Evolutionary conservation across 2,113 vertebrate species (phyloP).

Genomic region (Microcebus tavaratra): DNA sequence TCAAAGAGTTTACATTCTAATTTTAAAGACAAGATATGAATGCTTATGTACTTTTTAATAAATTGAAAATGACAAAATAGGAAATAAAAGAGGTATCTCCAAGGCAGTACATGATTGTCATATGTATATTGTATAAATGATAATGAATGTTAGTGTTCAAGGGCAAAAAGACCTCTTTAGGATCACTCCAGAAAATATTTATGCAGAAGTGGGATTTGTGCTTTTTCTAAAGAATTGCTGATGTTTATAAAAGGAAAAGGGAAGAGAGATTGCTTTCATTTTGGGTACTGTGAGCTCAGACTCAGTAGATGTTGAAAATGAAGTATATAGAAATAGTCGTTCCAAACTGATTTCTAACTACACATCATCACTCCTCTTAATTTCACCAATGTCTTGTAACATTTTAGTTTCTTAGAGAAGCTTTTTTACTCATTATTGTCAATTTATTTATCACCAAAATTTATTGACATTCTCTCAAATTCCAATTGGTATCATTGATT

Average conservation of each 20-base stretch:
- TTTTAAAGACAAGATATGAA: not conserved
- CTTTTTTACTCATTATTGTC: not conserved
- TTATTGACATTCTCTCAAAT: not conserved
- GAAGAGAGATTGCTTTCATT: not conserved
- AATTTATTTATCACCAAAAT: not conserved
- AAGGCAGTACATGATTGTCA: not conserved
- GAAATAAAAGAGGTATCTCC: not conserved
- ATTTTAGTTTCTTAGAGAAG: not conserved
- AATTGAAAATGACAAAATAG: not conserved
- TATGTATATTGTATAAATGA: not conserved
- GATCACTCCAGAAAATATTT: not conserved
- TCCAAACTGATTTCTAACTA: not conserved
- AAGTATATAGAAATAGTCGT: not conserved
- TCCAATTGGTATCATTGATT: not conserved
- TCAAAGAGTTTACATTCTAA: slow-evolving; percentile 48
- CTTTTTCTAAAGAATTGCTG: not conserved
- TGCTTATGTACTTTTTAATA: not conserved
- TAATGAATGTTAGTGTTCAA: not conserved
- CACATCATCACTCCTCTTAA: not conserved
- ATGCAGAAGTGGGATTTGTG: not conserved
- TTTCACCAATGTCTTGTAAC: not conserved
- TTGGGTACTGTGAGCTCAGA: not conserved
- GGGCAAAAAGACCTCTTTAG: not conserved
- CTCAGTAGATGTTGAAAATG: not conserved
- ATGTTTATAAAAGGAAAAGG: not conserved